Evolutionary conservation across 2,888 invertebrate genomes (phyloP), one percentile per base, ranked within the genome.

Genomic region (Odontomyia ornata): DNA sequence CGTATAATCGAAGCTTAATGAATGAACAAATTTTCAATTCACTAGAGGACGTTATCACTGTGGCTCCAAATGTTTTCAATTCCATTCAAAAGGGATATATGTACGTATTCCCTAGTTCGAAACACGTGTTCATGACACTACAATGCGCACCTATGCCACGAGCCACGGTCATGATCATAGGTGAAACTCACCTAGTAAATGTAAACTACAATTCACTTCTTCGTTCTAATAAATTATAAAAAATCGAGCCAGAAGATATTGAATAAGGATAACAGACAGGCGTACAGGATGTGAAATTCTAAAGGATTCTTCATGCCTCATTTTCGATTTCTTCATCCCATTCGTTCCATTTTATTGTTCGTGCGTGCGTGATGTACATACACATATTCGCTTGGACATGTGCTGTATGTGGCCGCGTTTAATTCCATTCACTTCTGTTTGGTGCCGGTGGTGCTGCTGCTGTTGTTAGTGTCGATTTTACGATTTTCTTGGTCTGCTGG

Each of bases 261-360:
- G n/a, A 60, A 25, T 60, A 60, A 11, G 23, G 60, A 15, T 23
- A 60, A 25, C 60, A 25, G 60, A 15, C 60, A 60, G 5, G 60
- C 60, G 5, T 60, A 60, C 60, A 60, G 60, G 60, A 60, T 60
- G 60, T 67, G 46, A 13, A 21, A 43, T 67, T 46, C 43, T 43
- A 67, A 67, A 67, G 67, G 67, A 67, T 67, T 67, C 43, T 36
- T 43, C 43, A 23, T 43, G 67, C 43, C 67, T 67, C 67, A 67
- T 67, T 67, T 46, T 67, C 67, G 30, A 43, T 67, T 36, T 67
- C 67, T 67, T 67, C 60, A 11, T 60, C 25, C 52, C 13, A 15
- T 18, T 9, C 52, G 52, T 4, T 52, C 15, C 13, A 15, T 18
- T 7, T 23, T 7, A 25, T 21, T 7, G 9, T 7, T 7, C 21